A percentile compares a stretch with the other conserved stretches of the same genome.
Evolutionary conservation across 2,797 vertebrate species (phyloP).

Genomic region (Chiloscyllium punctatum): DNA sequence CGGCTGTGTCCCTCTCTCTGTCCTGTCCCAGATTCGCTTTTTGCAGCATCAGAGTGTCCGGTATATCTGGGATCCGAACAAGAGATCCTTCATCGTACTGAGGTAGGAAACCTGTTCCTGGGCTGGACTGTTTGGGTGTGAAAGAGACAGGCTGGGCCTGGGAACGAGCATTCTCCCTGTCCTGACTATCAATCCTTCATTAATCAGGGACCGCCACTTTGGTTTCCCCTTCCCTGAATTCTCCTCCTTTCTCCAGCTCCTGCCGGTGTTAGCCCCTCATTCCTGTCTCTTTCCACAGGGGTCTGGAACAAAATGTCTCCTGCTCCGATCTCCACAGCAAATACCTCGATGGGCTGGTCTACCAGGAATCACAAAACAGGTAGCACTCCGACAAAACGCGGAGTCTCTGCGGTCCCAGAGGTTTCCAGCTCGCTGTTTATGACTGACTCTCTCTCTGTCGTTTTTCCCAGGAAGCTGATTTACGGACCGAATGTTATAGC

Average conservation of each 20-base stretch:
- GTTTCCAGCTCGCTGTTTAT: background rate
- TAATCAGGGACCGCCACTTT: no score
- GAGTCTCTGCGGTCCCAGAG: background rate
- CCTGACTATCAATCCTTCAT: background rate
- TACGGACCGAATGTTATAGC: background rate
- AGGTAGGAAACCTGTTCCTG: background rate
- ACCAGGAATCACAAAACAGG: slow-evolving; percentile 9
- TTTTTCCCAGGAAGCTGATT: background rate
- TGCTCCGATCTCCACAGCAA: background rate
- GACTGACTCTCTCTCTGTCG: background rate
- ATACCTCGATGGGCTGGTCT: background rate
- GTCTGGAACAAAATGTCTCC: background rate
- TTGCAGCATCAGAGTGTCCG: background rate
- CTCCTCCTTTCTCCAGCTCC: background rate
- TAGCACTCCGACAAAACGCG: background rate
- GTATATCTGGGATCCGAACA: slow-evolving; percentile 15
- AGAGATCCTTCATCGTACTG: background rate
- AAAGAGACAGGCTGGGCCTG: background rate
- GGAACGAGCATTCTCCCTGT: background rate
- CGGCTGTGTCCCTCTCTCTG: background rate
- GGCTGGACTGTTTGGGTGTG: background rate
- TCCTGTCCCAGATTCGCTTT: background rate
- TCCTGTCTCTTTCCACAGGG: background rate
- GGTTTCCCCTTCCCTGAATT: background rate
- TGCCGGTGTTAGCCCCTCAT: background rate